These are phyloP conservation scores for Calephelis nemesis DNA, from an alignment of 1,140 invertebrate species.

Conservation along the genomic window DNA sequence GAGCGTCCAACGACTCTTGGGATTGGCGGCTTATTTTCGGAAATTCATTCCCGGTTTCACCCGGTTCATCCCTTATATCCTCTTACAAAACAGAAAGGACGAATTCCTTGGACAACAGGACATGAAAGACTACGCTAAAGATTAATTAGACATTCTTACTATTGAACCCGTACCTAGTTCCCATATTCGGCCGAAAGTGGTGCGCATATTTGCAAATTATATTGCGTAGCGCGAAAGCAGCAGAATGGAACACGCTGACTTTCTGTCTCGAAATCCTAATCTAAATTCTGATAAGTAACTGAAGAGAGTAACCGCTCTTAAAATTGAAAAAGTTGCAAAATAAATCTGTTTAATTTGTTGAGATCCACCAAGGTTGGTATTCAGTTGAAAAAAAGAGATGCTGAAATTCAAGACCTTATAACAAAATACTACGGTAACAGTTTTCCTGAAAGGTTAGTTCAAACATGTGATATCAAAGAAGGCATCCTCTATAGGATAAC, in stretches of 20 bases:
- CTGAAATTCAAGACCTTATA: constrained; percentile 33
- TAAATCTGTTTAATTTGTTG: constrained; percentile 27
- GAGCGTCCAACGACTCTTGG: constrained; percentile 29
- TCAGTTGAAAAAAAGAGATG: constrained; percentile 35
- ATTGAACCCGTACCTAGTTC: constrained; percentile 52
- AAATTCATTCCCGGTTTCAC: constrained; percentile 31
- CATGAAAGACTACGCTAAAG: neutral
- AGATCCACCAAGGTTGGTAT: constrained; percentile 34
- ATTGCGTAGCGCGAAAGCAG: constrained; percentile 45
- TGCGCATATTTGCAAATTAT: constrained; percentile 43
- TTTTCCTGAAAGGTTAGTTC: constrained; percentile 27
- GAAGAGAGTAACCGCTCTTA: neutral
- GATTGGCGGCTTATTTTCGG: constrained; percentile 31
- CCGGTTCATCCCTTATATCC: neutral
- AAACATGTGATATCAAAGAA: no score
- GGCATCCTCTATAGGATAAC: no score
- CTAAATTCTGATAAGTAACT: neutral
- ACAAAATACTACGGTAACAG: constrained; percentile 20
- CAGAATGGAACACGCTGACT: constrained; percentile 39
- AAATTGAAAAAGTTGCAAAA: constrained; percentile 21
- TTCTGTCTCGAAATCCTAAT: constrained; percentile 4
- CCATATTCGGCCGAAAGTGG: constrained; percentile 42
- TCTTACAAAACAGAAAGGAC: neutral
- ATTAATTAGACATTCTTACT: constrained; percentile 33
- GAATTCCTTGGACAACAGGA: neutral